Evolutionary conservation across 2,113 vertebrate species (phyloP), one percentile per base, ranked within the genome.

Genomic region (Eonycteris spelaea): DNA sequence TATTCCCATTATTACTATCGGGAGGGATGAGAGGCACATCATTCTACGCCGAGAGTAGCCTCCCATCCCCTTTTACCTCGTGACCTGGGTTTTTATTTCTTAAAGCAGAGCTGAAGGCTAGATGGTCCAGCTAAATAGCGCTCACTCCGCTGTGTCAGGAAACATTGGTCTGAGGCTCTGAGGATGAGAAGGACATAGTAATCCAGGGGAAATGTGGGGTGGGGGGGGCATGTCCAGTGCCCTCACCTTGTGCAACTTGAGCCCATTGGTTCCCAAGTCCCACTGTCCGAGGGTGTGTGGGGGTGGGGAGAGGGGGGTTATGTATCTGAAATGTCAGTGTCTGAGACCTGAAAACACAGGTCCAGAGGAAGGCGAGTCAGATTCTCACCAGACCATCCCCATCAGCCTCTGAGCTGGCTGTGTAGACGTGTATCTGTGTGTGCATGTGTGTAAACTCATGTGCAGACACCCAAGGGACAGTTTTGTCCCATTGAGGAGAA

Each of bases 31-130:
- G 35, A 84, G 15, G 24, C 22, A 68, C 38, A 9, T 53, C 11
- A 53, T 83, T 77, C n/a, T 30, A 28, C 30, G 55, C 40, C 30
- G 30, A 38, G n/a, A 79, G 21, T 68, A 51, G 48, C 35, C 40
- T 53, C 57, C 78, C 0, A 1, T 45, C 33, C 26, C 51, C 21
- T 40, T 14, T 65, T 28, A 38, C 43, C 40, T 53, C 85, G 22
- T 86, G 48, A 48, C 71, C 22, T 91, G 67, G 61, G 67, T 48
- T 94, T 90, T 75, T 57, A 82, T 84, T 93, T 94, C 55, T 88
- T 73, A 48, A 91, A 86, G 51, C 45, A 38, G 24, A 90, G 35
- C 48, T 33, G 24, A 92, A 80, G 19, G 43, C 51, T 38, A 18
- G 4, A 33, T 40, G 55, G 38, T 40, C 45, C 67, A 45, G 57